Evolutionary conservation across 2,888 invertebrate genomes (phyloP), one percentile per base, ranked within the genome.

Genomic region (Fragum sueziense): DNA sequence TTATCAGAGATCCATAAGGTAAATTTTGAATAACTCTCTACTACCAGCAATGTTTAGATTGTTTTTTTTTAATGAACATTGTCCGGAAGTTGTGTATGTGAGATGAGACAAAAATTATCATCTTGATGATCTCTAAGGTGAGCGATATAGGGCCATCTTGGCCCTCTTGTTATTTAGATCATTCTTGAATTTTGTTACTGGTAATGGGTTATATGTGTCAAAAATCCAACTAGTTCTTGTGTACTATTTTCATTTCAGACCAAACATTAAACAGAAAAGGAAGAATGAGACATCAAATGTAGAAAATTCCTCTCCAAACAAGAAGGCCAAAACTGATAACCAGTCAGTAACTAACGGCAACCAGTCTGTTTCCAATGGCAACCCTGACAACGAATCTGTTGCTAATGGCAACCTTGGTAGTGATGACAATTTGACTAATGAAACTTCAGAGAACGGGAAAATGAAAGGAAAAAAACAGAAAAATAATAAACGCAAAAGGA

Each of bases 271-370:
- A 17, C 29, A 59, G 31, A 69, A 69, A 29, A 59, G 29, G 20
- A 65, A 65, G 41, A 69, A 68, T 22, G n/a, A 69, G 29, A 70
- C 31, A n/a, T 22, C 52, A 54, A 61, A 65, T 14, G 65, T 9
- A 2, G 41, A 22, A 25, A 11, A 6, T 9, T 37, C 65, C 7
- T 14, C 65, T 7, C 65, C 65, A 0, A 29, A 29, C 1, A 41
- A 61, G 20, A 59, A 27, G n/a, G 31, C 27, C 3, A 57, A 61
- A 47, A 25, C 47, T n/a, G 57, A 52, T n/a, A 25, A 71, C 61
- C 11, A 37, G 37, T 71, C 71, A n/a, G 27, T 65, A 41, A 14
- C 11, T 17, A 65, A 65, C 27, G 65, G 65, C 14, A 25, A 71
- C 61, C 11, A 37, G 37, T 71, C 71, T 31, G 27, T 65, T 65